Conservation (phyloP, 2,113 vertebrate genomes). For the Brienomyrus brachyistius region DNA sequence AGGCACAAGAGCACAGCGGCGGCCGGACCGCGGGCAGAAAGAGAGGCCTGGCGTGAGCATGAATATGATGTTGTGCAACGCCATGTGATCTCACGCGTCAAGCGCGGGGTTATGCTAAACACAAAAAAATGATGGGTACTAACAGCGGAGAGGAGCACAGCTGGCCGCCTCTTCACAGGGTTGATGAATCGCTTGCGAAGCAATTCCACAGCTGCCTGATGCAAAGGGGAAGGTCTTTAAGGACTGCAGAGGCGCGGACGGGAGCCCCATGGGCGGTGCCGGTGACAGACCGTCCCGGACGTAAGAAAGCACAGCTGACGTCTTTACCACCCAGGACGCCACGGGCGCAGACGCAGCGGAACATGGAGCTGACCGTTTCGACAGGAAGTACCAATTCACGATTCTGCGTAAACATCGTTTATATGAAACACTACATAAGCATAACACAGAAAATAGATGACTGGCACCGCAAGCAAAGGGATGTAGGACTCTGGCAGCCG, state of each 20-base stretch:
- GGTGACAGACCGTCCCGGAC: not conserved
- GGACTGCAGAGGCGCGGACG: not conserved
- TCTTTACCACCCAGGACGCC: not conserved
- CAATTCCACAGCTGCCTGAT: not conserved
- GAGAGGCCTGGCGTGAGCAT: not conserved
- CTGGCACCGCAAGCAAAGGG: too few species aligned
- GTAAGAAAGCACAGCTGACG: not conserved
- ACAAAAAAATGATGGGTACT: not conserved
- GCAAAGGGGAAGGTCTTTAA: not conserved
- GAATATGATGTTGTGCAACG: constrained; percentile 8
- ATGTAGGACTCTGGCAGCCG: not conserved
- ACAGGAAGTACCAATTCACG: not conserved
- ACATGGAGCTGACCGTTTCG: not conserved
- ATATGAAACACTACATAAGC: not conserved
- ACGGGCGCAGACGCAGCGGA: not conserved
- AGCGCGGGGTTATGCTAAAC: not conserved
- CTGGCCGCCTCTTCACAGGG: not conserved
- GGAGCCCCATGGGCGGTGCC: too few species aligned
- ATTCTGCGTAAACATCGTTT: not conserved
- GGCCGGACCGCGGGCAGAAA: not conserved
- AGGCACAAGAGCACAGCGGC: not conserved
- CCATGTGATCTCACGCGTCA: not conserved
- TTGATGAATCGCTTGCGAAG: not conserved
- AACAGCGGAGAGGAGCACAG: not conserved
- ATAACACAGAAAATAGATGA: not conserved